Evolutionary conservation across 2,888 invertebrate species (phyloP).

Genomic region (Dolomedes plantarius): DNA sequence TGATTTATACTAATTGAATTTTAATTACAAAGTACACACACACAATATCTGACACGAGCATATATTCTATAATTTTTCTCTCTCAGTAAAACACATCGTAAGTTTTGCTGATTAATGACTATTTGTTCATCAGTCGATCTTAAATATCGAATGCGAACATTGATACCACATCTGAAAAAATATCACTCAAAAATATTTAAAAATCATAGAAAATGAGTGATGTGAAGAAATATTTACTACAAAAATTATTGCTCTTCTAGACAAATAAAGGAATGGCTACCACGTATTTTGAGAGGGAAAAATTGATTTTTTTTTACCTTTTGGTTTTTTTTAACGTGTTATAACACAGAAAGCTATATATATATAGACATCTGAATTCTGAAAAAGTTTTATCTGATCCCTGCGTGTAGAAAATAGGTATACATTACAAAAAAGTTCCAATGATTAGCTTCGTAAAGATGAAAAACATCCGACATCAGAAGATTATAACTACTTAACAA

Average conservation of each 20-base stretch:
- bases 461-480: no score
- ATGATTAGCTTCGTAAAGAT: background rate
- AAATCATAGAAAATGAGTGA: background rate
- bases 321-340: background rate
- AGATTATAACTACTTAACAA: no score
- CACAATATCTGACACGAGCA: background rate
- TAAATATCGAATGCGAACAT: background rate
- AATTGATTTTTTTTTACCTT: background rate
- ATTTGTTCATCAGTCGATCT: background rate
- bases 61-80: background rate
- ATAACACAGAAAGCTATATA: background rate
- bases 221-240: background rate
- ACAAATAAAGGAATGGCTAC: background rate
- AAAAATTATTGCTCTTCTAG: constrained; percentile 2
- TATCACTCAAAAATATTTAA: background rate
- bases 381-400: no score
- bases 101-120: background rate
- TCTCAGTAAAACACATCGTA: background rate
- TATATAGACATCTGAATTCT: background rate
- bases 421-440: background rate
- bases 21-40: background rate
- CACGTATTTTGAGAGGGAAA: no score
- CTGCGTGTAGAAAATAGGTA: no score
- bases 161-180: background rate
- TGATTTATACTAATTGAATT: background rate